Evolutionary conservation across 2,888 invertebrate genomes (phyloP).

Genomic region (Tricholauxania praeusta): DNA sequence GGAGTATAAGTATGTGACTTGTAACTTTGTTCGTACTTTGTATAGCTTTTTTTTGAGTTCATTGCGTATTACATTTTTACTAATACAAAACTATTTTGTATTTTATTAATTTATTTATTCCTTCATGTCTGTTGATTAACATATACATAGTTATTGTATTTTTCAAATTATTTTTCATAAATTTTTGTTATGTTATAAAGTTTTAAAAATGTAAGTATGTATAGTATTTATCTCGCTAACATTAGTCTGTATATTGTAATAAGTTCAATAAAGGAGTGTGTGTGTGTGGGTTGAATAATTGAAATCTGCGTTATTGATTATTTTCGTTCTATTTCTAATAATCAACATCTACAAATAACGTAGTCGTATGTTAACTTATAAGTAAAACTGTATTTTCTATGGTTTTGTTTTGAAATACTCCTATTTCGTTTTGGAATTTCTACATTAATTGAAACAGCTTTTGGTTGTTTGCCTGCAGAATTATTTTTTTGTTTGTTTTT

Average conservation of each 20-base stretch:
- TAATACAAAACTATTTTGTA: neutral
- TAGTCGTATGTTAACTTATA: slow-evolving; percentile 4
- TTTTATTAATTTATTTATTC: neutral
- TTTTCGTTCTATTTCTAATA: slow-evolving; percentile 6
- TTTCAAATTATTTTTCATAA: neutral
- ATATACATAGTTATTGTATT: slow-evolving; percentile 13
- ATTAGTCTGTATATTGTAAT: slow-evolving; percentile 9
- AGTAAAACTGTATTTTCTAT: slow-evolving; percentile 15
- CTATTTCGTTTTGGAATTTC: slow-evolving; percentile 25
- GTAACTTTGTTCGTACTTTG: too few relatives aligned
- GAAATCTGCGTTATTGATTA: slow-evolving; percentile 4
- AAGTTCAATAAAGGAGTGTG: slow-evolving; percentile 3
- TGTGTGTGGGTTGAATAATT: neutral
- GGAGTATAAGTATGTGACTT: too few relatives aligned
- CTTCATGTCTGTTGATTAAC: slow-evolving; percentile 19
- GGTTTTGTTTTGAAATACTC: slow-evolving; percentile 19
- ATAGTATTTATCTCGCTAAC: slow-evolving; percentile 1
- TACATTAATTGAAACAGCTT: slow-evolving; percentile 40
- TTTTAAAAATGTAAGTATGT: slow-evolving; percentile 1
- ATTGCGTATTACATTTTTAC: too few relatives aligned
- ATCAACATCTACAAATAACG: slow-evolving; percentile 11
- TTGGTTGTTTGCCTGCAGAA: slow-evolving; percentile 38
- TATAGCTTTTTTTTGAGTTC: too few relatives aligned
- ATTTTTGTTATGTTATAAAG: neutral
- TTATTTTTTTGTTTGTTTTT: slow-evolving; percentile 21